Evolutionary conservation across 2,888 invertebrate genomes (phyloP).

Genomic region (Amiota communis): DNA sequence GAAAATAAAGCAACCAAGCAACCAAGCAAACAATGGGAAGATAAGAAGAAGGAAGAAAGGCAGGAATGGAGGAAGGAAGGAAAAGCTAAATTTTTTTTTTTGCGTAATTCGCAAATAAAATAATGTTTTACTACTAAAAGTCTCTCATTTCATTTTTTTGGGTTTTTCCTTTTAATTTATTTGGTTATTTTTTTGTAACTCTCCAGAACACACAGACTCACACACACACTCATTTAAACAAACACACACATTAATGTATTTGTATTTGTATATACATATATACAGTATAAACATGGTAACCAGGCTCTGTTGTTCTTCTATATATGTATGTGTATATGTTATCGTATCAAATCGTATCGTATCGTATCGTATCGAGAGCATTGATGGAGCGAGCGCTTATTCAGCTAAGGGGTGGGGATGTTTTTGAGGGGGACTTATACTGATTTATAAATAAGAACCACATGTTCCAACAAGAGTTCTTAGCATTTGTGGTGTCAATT

Average conservation of each 20-base stretch:
- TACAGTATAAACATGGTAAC: no score
- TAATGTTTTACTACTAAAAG: neutral
- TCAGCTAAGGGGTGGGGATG: no score
- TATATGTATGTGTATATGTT: no score
- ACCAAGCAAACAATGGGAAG: neutral
- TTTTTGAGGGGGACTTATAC: neutral
- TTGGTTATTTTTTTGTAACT: neutral
- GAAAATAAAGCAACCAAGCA: neutral
- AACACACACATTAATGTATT: neutral
- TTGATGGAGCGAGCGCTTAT: no score
- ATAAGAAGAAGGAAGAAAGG: neutral
- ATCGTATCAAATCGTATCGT: no score
- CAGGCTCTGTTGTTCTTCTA: no score
- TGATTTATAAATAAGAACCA: constrained; percentile 44
- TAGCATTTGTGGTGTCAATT: constrained; percentile 14
- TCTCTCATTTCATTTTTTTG: neutral
- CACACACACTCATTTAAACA: constrained; percentile 13
- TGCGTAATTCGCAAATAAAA: constrained; percentile 7
- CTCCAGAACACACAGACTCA: neutral
- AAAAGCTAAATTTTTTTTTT: neutral
- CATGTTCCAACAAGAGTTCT: constrained; percentile 44
- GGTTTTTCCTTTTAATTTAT: neutral
- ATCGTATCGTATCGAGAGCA: no score
- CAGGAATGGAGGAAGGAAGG: neutral
- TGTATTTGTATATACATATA: no score